A percentile compares a stretch with the other conserved stretches of the same genome.
These are phyloP conservation scores for Orestias chungarensis DNA, from an alignment of 2,797 vertebrate genomes.

Conservation along the genomic window DNA sequence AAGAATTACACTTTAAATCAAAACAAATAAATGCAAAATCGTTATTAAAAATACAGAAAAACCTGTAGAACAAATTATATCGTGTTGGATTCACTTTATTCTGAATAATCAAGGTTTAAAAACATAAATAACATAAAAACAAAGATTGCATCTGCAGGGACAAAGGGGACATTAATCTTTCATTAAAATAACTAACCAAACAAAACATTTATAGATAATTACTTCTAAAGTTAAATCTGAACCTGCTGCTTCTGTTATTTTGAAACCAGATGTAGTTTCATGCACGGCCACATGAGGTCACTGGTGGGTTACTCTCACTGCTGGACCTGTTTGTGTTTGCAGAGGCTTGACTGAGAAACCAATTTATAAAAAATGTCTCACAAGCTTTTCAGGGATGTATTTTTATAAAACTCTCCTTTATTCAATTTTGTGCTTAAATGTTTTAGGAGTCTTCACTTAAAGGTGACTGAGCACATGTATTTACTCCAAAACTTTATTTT, in stretches of 20 bases:
- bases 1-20: too few relatives aligned
- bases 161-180: neutral
- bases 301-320: neutral
- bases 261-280: neutral
- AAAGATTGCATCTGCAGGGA: neutral
- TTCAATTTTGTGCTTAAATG: neutral
- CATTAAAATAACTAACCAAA: neutral
- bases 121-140: neutral
- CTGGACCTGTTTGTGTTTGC: neutral
- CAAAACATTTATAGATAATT: neutral
- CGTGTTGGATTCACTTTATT: neutral
- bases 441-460: neutral
- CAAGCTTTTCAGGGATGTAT: neutral
- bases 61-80: neutral
- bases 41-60: neutral
- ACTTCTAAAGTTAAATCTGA: neutral
- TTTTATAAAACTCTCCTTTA: neutral
- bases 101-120: neutral
- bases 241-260: too few relatives aligned
- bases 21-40: neutral
- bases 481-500: neutral
- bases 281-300: slow-evolving; percentile 13
- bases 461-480: neutral
- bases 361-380: neutral
- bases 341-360: neutral